phyloP scores from a whole-genome alignment of 1,140 invertebrate genomes.

The Condylostylus longicornis region DNA sequence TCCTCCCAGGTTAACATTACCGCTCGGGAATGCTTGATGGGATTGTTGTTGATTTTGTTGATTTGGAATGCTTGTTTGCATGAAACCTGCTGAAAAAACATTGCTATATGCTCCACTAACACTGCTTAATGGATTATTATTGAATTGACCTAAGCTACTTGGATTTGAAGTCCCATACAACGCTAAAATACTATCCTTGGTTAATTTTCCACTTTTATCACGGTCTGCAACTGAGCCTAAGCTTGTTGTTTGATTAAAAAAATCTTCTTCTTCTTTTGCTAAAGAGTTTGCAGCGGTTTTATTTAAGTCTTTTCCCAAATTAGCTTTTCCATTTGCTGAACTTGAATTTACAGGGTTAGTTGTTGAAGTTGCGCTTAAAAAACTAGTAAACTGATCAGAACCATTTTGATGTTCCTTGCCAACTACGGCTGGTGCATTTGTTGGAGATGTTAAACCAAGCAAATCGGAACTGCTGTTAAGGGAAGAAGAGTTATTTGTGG shows the following conservation, averaged over 20 bases:
- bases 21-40: constrained; percentile 4
- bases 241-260: constrained; percentile 65
- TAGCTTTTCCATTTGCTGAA: constrained; percentile 23
- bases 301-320: constrained; percentile 17
- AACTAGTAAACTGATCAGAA: constrained; percentile 62
- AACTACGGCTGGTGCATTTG: constrained; percentile 21
- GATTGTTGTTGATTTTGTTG: not conserved
- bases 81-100: too few relatives aligned
- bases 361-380: constrained; percentile 51
- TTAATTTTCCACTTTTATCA: constrained; percentile 65
- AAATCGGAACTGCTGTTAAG: constrained; percentile 33
- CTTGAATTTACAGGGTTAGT: constrained; percentile 11
- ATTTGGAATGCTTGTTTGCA: too few relatives aligned
- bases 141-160: constrained; percentile 12
- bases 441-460: constrained; percentile 34
- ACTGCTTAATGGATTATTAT: constrained; percentile 2
- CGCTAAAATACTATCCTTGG: constrained; percentile 86
- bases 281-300: constrained; percentile 32
- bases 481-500: constrained; percentile 21
- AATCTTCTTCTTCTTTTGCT: constrained; percentile 71
- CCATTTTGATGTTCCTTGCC: constrained; percentile 37
- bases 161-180: constrained; percentile 54
- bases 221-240: constrained; percentile 45
- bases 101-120: constrained; percentile 10
- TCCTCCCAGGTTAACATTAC: too few relatives aligned